phyloP scores from a whole-genome alignment of 2,797 vertebrate species.

The Phalanger gymnotis region DNA sequence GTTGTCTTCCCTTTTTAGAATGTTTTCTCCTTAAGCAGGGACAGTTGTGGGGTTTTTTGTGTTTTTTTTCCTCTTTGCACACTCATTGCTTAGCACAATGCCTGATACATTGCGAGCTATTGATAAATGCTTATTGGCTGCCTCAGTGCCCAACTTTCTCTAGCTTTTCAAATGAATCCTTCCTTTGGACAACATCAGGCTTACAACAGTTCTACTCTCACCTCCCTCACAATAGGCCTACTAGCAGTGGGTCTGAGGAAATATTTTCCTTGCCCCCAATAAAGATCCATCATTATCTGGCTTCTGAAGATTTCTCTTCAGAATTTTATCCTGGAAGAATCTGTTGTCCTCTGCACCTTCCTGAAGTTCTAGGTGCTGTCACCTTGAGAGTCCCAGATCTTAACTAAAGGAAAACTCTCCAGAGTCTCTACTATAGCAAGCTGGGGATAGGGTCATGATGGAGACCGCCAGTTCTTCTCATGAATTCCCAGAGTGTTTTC shows the following conservation, averaged over 20 bases:
- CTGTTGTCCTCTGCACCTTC: not conserved
- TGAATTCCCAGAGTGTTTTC: not conserved
- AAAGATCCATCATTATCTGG: not conserved
- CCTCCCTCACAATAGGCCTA: not conserved
- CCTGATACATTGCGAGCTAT: not conserved
- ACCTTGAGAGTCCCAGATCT: not conserved
- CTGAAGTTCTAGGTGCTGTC: not conserved
- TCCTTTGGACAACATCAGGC: not conserved
- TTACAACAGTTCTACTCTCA: not conserved
- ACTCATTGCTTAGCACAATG: not conserved
- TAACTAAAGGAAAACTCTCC: not conserved
- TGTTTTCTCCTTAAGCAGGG: not conserved
- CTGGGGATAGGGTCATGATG: not conserved
- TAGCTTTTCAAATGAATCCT: not conserved
- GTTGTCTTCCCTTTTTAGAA: not conserved
- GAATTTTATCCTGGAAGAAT: not conserved
- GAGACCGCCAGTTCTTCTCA: not conserved
- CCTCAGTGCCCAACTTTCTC: not conserved
- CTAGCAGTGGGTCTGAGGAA: not conserved
- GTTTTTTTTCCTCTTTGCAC: not conserved
- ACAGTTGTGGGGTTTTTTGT: not conserved
- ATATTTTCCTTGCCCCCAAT: not conserved
- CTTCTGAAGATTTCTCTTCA: not conserved
- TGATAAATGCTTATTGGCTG: not conserved
- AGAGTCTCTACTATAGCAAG: not conserved